phyloP scores from a whole-genome alignment of 1,140 invertebrate genomes.

The Goniozus legneri region DNA sequence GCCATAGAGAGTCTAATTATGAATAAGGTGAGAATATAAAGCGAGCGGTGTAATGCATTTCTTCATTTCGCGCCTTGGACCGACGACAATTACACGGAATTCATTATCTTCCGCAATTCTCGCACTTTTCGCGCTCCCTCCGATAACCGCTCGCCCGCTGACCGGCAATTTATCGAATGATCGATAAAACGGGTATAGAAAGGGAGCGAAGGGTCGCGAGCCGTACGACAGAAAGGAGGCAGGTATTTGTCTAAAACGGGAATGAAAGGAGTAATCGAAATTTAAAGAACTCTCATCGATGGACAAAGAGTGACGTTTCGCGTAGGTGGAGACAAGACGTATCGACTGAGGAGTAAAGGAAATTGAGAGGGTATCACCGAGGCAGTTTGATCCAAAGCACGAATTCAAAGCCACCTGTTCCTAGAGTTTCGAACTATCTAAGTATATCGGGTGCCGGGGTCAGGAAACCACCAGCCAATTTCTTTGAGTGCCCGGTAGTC shows the following conservation, averaged over 20 bases:
- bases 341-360: neutral
- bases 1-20: too few relatives aligned
- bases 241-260: neutral
- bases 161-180: too few relatives aligned
- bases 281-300: conserved; percentile 13
- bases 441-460: conserved; percentile 30
- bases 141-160: too few relatives aligned
- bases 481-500: conserved; percentile 43
- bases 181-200: too few relatives aligned
- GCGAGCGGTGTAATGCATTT: too few relatives aligned
- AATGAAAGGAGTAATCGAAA: conserved; percentile 11
- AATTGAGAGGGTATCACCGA: conserved; percentile 13
- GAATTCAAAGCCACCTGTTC: conserved; percentile 32
- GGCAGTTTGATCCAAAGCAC: conserved; percentile 18
- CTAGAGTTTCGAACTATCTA: conserved; percentile 36
- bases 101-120: too few relatives aligned
- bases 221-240: neutral
- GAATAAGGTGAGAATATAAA: too few relatives aligned
- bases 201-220: too few relatives aligned
- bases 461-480: conserved; percentile 44
- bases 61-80: too few relatives aligned
- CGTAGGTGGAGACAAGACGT: neutral
- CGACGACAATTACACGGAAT: too few relatives aligned
- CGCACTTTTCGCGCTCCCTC: too few relatives aligned
- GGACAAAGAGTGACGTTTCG: too few relatives aligned